Conservation (phyloP, 2,113 vertebrate species). For the Bungarus multicinctus region DNA sequence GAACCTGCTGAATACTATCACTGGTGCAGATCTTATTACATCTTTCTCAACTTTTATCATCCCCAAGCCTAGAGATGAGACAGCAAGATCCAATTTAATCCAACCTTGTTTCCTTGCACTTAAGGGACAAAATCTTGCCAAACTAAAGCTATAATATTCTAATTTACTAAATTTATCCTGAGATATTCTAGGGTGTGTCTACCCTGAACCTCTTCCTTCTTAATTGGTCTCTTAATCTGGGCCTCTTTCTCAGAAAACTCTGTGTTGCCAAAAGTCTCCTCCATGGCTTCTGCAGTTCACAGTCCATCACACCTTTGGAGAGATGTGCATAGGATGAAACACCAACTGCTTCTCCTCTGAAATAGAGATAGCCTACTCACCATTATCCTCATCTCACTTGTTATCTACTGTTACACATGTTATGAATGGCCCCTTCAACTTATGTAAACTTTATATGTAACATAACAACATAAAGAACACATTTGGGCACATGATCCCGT, state of each 20-base stretch:
- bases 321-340: background rate
- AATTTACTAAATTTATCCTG: background rate
- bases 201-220: background rate
- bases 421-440: background rate
- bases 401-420: background rate
- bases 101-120: background rate
- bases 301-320: background rate
- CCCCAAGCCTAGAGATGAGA: background rate
- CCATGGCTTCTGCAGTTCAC: background rate
- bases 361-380: background rate
- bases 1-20: too few species aligned
- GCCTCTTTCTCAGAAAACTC: background rate
- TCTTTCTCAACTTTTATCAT: background rate
- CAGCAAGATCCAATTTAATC: background rate
- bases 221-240: background rate
- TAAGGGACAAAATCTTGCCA: background rate
- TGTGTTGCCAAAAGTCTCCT: background rate
- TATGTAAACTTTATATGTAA: background rate
- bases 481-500: background rate
- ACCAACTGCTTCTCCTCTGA: background rate
- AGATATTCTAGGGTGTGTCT: background rate
- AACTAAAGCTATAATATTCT: background rate
- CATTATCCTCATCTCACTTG: background rate
- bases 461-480: background rate
- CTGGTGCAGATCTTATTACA: background rate